phyloP scores from a whole-genome alignment of 2,113 vertebrate species.

The Sterna hirundo region DNA sequence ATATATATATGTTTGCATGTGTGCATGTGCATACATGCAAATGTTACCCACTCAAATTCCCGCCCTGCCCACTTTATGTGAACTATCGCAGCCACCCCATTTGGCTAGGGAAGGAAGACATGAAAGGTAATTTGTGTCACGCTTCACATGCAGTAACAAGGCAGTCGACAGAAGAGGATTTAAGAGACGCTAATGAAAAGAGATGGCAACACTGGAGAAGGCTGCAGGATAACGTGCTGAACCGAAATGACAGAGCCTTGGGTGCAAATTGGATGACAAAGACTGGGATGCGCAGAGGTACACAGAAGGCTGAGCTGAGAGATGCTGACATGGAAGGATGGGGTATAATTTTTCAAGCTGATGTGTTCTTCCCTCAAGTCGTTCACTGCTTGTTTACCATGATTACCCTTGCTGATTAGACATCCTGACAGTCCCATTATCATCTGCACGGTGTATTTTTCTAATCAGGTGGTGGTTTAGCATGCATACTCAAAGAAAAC shows the following conservation, averaged over 20 bases:
- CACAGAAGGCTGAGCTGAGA: background rate
- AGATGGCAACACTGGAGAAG: background rate
- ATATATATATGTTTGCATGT: too few relatives aligned
- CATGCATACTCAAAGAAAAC: background rate
- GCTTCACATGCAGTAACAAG: background rate
- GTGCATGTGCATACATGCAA: accelerated
- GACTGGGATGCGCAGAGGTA: background rate
- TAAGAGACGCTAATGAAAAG: conserved; percentile 36
- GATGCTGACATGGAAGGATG: background rate
- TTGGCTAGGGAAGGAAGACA: background rate
- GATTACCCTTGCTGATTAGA: background rate
- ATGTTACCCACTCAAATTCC: background rate
- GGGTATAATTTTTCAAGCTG: background rate
- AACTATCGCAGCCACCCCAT: background rate
- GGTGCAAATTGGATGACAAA: background rate
- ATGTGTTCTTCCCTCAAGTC: background rate
- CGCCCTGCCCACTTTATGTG: background rate
- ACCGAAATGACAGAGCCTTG: background rate
- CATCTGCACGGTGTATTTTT: background rate
- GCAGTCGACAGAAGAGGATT: background rate
- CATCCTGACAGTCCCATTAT: conserved; percentile 20
- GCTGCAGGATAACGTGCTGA: background rate
- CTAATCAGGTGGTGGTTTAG: background rate
- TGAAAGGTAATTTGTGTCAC: background rate
- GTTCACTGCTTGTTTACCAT: background rate